Conservation (phyloP, 2,888 invertebrate genomes). For the Leptinotarsa rubiginosa region DNA sequence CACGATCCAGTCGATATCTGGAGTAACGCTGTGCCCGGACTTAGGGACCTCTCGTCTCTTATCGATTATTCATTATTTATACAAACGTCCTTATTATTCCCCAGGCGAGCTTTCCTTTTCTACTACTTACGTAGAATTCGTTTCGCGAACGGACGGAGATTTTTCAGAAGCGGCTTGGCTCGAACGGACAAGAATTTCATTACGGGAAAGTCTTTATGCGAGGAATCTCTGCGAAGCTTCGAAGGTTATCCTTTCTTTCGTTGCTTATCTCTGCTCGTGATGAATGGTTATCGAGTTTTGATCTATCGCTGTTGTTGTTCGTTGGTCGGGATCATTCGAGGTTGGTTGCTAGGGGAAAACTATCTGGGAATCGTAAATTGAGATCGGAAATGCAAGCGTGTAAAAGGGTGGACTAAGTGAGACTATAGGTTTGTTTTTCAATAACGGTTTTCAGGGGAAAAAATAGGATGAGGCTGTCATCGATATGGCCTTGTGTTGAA, state of each 20-base stretch:
- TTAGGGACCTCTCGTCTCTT: slow-evolving; percentile 57
- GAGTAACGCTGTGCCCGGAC: slow-evolving; percentile 66
- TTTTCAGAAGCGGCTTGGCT: slow-evolving; percentile 3
- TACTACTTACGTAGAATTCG: slow-evolving; percentile 54
- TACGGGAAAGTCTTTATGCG: neutral
- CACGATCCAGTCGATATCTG: slow-evolving; percentile 65
- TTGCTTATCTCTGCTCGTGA: slow-evolving; percentile 3
- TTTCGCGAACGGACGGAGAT: slow-evolving; percentile 17
- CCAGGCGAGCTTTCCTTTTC: slow-evolving; percentile 62
- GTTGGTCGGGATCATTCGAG: neutral
- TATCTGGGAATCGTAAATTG: neutral
- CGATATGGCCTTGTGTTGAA: no score
- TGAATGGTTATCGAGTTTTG: neutral
- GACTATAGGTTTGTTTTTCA: no score
- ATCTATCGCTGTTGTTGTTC: neutral
- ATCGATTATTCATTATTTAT: slow-evolving; percentile 68
- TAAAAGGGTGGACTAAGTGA: no score
- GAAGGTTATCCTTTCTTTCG: neutral
- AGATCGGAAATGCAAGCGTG: neutral
- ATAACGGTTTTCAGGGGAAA: no score
- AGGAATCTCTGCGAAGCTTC: neutral
- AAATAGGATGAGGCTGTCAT: no score
- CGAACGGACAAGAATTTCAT: neutral
- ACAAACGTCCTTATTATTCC: slow-evolving; percentile 67
- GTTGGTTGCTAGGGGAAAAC: neutral